Evolutionary conservation across 2,888 invertebrate genomes (phyloP).

Genomic region (Entomobrya multifasciata): DNA sequence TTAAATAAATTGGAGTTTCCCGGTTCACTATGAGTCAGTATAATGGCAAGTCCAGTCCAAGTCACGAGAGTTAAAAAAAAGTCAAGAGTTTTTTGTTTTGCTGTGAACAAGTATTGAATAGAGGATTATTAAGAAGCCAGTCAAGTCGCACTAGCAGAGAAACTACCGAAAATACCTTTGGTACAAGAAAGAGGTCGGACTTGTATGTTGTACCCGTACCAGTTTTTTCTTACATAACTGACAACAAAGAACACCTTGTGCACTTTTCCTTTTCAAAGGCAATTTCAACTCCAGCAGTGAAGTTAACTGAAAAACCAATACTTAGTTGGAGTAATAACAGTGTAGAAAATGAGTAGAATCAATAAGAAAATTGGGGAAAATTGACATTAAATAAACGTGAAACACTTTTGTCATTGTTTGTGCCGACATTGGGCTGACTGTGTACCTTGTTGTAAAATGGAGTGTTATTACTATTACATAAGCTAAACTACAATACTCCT

Average conservation of each 20-base stretch:
- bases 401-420: conserved; percentile 39
- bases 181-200: conserved; percentile 41
- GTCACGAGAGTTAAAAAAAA: conserved; percentile 66
- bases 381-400: conserved; percentile 53
- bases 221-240: conserved; percentile 40
- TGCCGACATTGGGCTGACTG: not conserved
- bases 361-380: conserved; percentile 68
- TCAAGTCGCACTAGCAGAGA: not conserved
- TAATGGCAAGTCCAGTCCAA: conserved; percentile 28
- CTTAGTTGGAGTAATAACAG: conserved; percentile 59
- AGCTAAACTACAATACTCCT: not conserved
- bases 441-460: not conserved
- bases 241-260: conserved; percentile 32
- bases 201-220: too few species aligned
- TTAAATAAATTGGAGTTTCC: conserved; percentile 70
- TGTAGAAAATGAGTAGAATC: conserved; percentile 67
- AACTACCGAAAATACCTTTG: conserved; percentile 1
- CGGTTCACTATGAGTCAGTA: conserved; percentile 64
- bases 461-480: too few species aligned
- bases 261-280: conserved; percentile 12
- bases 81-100: too few species aligned
- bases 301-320: conserved; percentile 67
- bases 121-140: not conserved
- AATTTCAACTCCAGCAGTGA: conserved; percentile 51
- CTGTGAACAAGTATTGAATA: too few species aligned